These are phyloP conservation scores for Hirtodrosophila trivittata DNA, from an alignment of 2,888 invertebrate genomes.

Conservation along the genomic window DNA sequence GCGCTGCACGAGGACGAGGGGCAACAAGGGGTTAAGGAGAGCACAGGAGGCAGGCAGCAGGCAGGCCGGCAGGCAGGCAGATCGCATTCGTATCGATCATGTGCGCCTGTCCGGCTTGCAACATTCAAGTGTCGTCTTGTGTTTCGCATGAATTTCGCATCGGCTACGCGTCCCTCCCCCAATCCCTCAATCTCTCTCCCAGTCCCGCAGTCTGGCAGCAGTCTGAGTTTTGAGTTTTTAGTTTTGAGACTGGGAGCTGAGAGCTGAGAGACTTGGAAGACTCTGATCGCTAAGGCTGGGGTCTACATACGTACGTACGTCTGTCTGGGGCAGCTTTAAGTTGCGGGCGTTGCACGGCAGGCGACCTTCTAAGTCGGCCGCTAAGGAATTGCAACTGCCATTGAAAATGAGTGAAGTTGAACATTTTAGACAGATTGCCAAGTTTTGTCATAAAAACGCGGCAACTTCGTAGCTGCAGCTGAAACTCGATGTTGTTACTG, in stretches of 20 bases:
- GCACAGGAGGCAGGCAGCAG: conserved; percentile 2
- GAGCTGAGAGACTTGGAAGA: conserved; percentile 22
- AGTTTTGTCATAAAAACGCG: conserved; percentile 74
- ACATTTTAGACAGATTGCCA: conserved; percentile 81
- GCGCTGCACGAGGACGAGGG: conserved; percentile 42
- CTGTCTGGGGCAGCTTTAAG: conserved; percentile 57
- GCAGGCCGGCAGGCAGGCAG: conserved; percentile 8
- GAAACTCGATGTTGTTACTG: conserved; percentile 37
- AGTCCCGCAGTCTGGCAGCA: conserved; percentile 43
- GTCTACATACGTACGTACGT: conserved; percentile 1
- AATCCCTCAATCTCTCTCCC: conserved; percentile 20
- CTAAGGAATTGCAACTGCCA: conserved; percentile 78
- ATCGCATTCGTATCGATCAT: conserved; percentile 75
- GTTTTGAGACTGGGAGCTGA: conserved; percentile 27
- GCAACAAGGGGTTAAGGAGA: conserved; percentile 11
- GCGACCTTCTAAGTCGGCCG: conserved; percentile 76
- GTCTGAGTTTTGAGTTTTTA: conserved; percentile 33
- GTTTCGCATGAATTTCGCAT: conserved; percentile 62
- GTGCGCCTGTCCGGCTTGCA: conserved; percentile 78
- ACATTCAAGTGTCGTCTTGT: conserved; percentile 79
- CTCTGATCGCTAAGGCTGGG: too few species aligned
- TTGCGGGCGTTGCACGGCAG: conserved; percentile 61
- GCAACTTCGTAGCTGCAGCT: conserved; percentile 46
- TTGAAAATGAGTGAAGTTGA: conserved; percentile 79
- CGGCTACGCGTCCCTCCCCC: conserved; percentile 16